Evolutionary conservation across 2,797 vertebrate genomes (phyloP), one percentile per base, ranked within the genome.

Genomic region (Malacoctenus gilli): DNA sequence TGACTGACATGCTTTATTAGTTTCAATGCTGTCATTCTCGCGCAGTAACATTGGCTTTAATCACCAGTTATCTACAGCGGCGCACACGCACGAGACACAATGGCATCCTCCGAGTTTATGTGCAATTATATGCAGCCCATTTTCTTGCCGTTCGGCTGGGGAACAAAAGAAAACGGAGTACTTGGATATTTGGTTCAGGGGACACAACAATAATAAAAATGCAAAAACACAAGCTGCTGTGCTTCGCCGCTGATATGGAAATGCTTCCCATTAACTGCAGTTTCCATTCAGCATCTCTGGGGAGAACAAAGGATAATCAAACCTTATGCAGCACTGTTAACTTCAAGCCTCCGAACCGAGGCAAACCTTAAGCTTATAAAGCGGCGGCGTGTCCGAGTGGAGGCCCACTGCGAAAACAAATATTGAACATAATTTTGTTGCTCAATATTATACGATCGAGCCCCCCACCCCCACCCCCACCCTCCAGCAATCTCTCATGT

Each of bases 1-100:
- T 74, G 79, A 86, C 80, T 85, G 75, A 77, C 82, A 80, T 77
- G 69, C 81, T 84, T 85, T 87, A 88, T 87, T 89, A 72, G 73
- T 62, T 86, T 73, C 59, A 82, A 65, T 84, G 72, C 62, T 79
- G 75, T 59, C 67, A 77, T 73, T 68, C 82, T 76, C 58, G 52
- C 59, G 59, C 58, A 84, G 73, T 67, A 79, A 79, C 69, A 49
- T 63, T 58, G 53, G 43, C 51, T 83, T 75, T 76, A 82, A 85
- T 82, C 82, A 83, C 79, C 74, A 51, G 80, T 85, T 89, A 87
- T 87, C 75, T 84, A 44, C 72, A 78, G 62, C 42, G 60, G 63
- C 77, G 60, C 79, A 61, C 80, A 79, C 65, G 59, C 66, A 69
- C n/a, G 57, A 37, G 20, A 48, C 66, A 81, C 84, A 86, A 75